phyloP scores from a whole-genome alignment of 2,888 invertebrate species.

The Meganola albula region DNA sequence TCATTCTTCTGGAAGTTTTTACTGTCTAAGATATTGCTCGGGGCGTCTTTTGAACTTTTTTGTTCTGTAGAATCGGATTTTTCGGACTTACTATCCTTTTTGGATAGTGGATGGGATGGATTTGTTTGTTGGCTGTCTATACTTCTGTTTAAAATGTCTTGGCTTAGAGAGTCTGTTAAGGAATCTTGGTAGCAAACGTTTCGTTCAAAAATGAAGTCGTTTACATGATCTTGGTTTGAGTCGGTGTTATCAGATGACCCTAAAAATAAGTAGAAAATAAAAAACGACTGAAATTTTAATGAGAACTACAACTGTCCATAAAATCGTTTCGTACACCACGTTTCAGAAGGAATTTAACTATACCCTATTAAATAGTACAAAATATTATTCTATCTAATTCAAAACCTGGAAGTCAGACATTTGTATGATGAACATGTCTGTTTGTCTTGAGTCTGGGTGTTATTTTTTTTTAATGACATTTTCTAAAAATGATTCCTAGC shows the following conservation, averaged over 20 bases:
- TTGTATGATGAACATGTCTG: no score
- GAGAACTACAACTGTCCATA: no score
- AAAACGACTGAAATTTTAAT: no score
- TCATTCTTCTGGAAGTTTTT: constrained; percentile 46
- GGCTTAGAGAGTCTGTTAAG: constrained; percentile 62
- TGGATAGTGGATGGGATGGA: constrained; percentile 37
- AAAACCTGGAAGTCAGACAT: no score
- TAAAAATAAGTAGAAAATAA: no score
- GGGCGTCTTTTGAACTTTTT: constrained; percentile 60
- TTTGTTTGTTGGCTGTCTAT: constrained; percentile 52
- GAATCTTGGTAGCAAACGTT: constrained; percentile 74
- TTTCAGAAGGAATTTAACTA: no score
- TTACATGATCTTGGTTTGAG: constrained; percentile 61
- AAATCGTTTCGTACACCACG: no score
- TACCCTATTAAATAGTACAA: no score
- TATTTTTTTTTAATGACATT: no score
- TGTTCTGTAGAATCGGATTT: constrained; percentile 61
- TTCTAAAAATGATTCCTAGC: no score
- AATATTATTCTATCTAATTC: no score
- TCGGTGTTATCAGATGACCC: constrained; percentile 65
- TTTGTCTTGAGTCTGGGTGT: no score
- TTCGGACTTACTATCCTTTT: constrained; percentile 57
- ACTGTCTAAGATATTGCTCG: constrained; percentile 60
- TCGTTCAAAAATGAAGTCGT: constrained; percentile 67
- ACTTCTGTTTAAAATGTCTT: constrained; percentile 59